Conservation (phyloP, 2,113 vertebrate species). For the Dicaeum eximium region DNA sequence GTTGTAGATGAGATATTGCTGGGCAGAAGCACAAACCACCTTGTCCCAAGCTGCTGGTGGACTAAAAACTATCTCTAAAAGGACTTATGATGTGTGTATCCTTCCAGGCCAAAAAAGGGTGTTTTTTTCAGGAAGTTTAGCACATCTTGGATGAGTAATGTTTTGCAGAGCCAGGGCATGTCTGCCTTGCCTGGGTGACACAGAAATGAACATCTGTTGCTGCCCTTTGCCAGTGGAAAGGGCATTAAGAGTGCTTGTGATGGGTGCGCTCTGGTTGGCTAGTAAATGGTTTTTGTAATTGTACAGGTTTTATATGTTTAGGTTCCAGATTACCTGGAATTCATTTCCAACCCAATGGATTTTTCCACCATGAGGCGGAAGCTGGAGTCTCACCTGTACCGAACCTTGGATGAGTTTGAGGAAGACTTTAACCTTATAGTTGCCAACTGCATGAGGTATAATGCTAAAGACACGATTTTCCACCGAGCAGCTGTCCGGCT, state of each 20-base stretch:
- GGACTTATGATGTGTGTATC: neutral
- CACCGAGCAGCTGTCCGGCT: constrained; percentile 91
- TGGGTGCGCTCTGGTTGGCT: constrained; percentile 74
- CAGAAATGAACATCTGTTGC: neutral
- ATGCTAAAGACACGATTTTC: constrained; percentile 95
- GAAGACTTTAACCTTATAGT: constrained; percentile 97
- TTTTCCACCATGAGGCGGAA: constrained; percentile 95
- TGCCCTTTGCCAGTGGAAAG: constrained; percentile 25
- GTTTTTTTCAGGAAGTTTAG: neutral
- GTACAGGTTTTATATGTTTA: constrained; percentile 86
- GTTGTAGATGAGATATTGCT: neutral
- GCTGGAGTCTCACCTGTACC: constrained; percentile 90
- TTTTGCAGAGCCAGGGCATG: neutral
- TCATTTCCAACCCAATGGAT: constrained; percentile 96
- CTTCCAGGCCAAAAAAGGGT: neutral
- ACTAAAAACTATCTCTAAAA: neutral
- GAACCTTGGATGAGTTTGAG: constrained; percentile 90
- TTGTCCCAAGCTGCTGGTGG: neutral
- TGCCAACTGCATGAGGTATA: constrained; percentile 97
- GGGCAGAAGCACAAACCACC: neutral
- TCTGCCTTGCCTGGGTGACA: neutral
- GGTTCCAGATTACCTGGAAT: constrained; percentile 99
- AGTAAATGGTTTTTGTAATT: constrained; percentile 85
- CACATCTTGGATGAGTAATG: neutral
- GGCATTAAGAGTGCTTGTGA: constrained; percentile 55